Percentiles rank a stretch among this genome's conserved stretches.
phyloP scores from a whole-genome alignment of 1,140 invertebrate genomes.

The Elymnias hypermnestra region DNA sequence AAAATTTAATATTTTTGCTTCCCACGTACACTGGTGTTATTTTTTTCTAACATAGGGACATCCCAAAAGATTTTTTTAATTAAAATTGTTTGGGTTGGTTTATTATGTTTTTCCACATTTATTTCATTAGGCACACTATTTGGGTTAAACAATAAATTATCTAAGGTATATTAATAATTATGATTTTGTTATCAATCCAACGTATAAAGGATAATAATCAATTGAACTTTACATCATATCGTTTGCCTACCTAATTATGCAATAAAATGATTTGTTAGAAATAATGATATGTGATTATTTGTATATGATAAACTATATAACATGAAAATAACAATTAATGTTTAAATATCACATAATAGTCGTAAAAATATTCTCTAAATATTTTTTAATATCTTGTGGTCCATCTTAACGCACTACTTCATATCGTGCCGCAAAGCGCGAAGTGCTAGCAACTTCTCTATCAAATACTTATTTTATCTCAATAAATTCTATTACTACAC shows the following conservation, averaged over 20 bases:
- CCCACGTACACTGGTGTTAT: slow-evolving; percentile 23
- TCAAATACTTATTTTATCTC: background rate
- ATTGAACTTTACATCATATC: background rate
- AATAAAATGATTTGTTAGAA: slow-evolving; percentile 48
- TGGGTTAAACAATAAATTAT: slow-evolving; percentile 28
- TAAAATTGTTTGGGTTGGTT: slow-evolving; percentile 1
- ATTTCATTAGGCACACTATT: slow-evolving; percentile 12
- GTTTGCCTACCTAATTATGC: slow-evolving; percentile 23
- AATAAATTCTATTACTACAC: slow-evolving; percentile 1
- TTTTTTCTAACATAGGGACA: slow-evolving; percentile 29
- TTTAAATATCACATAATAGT: slow-evolving; percentile 74
- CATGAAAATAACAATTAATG: slow-evolving; percentile 66
- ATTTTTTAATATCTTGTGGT: slow-evolving; percentile 59
- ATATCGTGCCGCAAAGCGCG: slow-evolving; percentile 24
- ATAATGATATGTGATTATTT: slow-evolving; percentile 69
- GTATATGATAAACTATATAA: slow-evolving; percentile 60
- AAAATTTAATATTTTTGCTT: slow-evolving; percentile 25
- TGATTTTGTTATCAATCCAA: slow-evolving; percentile 3
- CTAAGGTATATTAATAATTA: slow-evolving; percentile 7
- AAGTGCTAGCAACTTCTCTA: slow-evolving; percentile 14
- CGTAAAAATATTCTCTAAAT: slow-evolving; percentile 63
- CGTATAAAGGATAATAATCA: slow-evolving; percentile 1
- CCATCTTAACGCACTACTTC: slow-evolving; percentile 40
- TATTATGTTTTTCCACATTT: background rate
- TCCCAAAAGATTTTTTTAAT: slow-evolving; percentile 22